Percentiles rank a stretch among this genome's conserved stretches.
phyloP scores from a whole-genome alignment of 2,797 vertebrate genomes.

The Chaetophractus vellerosus region DNA sequence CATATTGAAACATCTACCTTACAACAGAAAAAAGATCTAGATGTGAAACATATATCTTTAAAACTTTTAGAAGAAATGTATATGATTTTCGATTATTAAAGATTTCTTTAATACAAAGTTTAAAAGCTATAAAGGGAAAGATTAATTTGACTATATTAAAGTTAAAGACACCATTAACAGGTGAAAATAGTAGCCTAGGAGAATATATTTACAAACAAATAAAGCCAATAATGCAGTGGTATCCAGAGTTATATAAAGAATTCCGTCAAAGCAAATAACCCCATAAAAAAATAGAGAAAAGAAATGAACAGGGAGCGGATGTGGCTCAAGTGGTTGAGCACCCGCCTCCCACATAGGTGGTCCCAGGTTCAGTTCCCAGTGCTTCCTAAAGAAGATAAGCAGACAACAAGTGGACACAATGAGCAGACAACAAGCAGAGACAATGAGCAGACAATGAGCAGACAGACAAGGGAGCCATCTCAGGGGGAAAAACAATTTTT shows the following conservation, averaged over 20 bases:
- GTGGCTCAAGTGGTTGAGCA: too few relatives aligned
- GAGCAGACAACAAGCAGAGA: too few relatives aligned
- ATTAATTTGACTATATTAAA: constrained; percentile 44
- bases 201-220: neutral
- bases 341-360: too few relatives aligned
- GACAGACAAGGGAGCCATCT: too few relatives aligned
- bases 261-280: constrained; percentile 49
- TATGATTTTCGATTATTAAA: constrained; percentile 20
- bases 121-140: constrained; percentile 1
- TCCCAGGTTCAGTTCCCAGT: too few relatives aligned
- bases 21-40: too few relatives aligned
- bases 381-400: too few relatives aligned
- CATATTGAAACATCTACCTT: too few relatives aligned
- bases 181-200: constrained; percentile 35
- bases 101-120: neutral
- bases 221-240: neutral
- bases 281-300: neutral
- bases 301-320: neutral
- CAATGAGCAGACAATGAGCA: too few relatives aligned
- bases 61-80: neutral
- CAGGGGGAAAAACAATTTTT: too few relatives aligned
- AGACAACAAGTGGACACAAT: too few relatives aligned
- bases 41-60: too few relatives aligned
- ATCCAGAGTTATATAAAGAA: constrained; percentile 41
- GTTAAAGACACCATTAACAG: constrained; percentile 55